Base-by-base conservation (phyloP, 2,797 vertebrate species). In the Bufotes viridis region DNA sequence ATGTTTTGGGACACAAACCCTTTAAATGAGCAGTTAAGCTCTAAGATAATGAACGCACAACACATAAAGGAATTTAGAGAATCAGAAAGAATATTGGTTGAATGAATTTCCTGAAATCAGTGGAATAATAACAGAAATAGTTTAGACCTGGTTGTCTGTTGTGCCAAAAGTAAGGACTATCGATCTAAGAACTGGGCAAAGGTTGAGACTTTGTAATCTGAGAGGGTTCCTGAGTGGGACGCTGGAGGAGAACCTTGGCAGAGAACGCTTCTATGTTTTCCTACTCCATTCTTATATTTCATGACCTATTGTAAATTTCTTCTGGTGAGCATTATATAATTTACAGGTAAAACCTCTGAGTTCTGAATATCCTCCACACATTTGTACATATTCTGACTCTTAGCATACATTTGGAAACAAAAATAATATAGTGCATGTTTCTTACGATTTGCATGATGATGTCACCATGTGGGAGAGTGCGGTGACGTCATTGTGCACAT, bases 301-400 rank as follows among this genome's bases (percentile, higher is more conserved):
- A 51, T 51, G 9, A 74, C 72, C 72, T 20, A 51, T 74, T 74
- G 72, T 74, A 51, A 74, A 74, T 74, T 51, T 74, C 34, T 22
- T 49, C n/a, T 67, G 26, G 11, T 26, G 24, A 24, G 10, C 13
- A 6, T 72, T 72, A 34, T 8, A 42, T 24, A 26, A 26, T 69
- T 6, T 17, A 72, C 15, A 17, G 29, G 69, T 42, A 42, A 72
- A 42, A 72, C 12, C 17, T 70, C 3, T 29, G 15, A 70, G 4
- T 70, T 14, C 24, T 17, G 67, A 26, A 70, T 70, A 15, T 29
- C 67, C 6, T 70, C 13, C 13, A 70, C 8, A 65, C 22, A n/a
- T 70, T 29, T 29, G 34, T 42, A 42, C 29, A 72, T 20, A 18
- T 72, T 14, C 67, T 69, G 67, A 69, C 24, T 12, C 63, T 67